Evolutionary conservation across 2,797 vertebrate genomes (phyloP).

Genomic region (Hemitrygon akajei): DNA sequence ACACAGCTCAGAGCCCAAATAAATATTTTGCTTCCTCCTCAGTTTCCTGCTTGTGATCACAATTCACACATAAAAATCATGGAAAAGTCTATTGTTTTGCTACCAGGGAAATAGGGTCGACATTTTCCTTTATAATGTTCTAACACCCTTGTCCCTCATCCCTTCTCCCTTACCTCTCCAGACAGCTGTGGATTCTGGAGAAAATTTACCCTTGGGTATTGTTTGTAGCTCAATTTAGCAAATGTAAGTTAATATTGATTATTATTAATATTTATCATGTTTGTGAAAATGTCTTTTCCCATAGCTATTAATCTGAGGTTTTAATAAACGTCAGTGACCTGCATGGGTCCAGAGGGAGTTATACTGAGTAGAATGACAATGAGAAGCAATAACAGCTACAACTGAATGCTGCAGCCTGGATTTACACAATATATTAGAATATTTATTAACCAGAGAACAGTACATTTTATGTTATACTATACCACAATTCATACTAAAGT

Average conservation of each 20-base stretch:
- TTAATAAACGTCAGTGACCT: conserved; percentile 72
- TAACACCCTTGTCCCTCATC: conserved; percentile 47
- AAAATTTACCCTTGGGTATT: conserved; percentile 50
- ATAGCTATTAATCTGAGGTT: conserved; percentile 79
- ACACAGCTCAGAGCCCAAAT: background rate
- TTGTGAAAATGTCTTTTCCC: conserved; percentile 69
- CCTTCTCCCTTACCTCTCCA: conserved; percentile 47
- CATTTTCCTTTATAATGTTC: conserved; percentile 39
- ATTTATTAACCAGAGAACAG: background rate
- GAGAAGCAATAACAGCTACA: conserved; percentile 42
- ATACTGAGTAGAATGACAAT: conserved; percentile 61
- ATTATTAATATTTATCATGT: conserved; percentile 89
- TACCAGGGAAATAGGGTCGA: conserved; percentile 47
- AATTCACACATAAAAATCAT: conserved; percentile 12
- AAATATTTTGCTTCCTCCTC: background rate
- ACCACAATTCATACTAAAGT: background rate
- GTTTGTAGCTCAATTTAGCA: conserved; percentile 66
- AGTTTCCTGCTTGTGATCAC: background rate
- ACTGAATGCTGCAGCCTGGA: background rate
- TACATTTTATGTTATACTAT: background rate
- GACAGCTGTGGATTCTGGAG: conserved; percentile 25
- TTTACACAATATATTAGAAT: background rate
- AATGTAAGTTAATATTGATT: conserved; percentile 79
- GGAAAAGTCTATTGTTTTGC: conserved; percentile 35
- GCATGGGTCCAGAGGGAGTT: conserved; percentile 53